Conservation (phyloP, 1,140 invertebrate genomes). For the Stegodyphus dumicola region DNA sequence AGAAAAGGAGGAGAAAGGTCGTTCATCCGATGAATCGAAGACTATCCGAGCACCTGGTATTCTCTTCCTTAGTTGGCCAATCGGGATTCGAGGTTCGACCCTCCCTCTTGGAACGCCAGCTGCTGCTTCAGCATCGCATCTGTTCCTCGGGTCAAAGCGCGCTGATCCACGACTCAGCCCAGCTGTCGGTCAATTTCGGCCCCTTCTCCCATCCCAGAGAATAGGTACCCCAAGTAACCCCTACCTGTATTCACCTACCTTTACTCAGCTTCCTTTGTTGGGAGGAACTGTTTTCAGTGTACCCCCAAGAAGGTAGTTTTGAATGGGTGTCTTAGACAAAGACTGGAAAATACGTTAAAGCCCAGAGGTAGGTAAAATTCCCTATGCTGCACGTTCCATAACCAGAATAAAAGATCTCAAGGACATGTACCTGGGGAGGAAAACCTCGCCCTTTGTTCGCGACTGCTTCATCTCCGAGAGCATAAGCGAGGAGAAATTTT, state of each 20-base stretch:
- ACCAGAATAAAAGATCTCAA: neutral
- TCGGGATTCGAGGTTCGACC: neutral
- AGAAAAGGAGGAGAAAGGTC: neutral
- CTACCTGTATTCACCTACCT: neutral
- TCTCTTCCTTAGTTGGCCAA: slow-evolving; percentile 25
- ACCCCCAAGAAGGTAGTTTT: neutral
- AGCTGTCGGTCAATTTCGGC: slow-evolving; percentile 49
- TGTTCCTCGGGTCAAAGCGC: slow-evolving; percentile 39
- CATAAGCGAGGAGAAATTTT: neutral
- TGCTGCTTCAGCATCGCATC: slow-evolving; percentile 32
- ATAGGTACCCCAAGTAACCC: neutral
- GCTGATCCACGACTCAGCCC: slow-evolving; percentile 37
- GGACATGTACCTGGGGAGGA: neutral
- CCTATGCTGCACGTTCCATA: neutral
- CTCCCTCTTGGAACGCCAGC: slow-evolving; percentile 8
- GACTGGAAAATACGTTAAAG: neutral
- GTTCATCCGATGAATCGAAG: neutral
- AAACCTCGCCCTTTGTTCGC: neutral
- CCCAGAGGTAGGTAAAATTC: neutral
- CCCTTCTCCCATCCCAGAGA: slow-evolving; percentile 7
- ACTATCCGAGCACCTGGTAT: slow-evolving; percentile 28
- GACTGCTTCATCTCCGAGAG: neutral
- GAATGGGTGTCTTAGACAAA: neutral
- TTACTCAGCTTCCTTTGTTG: neutral
- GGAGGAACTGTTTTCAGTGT: neutral